Percentiles rank a stretch among this genome's conserved stretches.
Evolutionary conservation across 2,888 invertebrate species (phyloP).

Genomic region (Microchrysa polita): DNA sequence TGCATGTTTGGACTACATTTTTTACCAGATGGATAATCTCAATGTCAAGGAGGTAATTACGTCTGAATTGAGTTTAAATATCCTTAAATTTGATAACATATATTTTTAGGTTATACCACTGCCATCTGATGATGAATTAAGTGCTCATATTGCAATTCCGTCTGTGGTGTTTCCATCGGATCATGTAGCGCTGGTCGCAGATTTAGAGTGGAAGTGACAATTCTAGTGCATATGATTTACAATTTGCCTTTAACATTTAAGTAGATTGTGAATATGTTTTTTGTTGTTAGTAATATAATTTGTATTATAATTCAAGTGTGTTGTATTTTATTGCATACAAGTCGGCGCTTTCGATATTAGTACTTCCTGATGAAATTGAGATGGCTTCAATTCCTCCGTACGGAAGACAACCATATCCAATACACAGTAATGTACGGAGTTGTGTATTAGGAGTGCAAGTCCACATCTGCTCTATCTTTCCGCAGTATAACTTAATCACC

Average conservation of each 20-base stretch:
- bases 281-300: conserved; percentile 4
- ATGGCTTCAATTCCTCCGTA: no score
- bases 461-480: no score
- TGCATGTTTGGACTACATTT: conserved; percentile 93
- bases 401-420: no score
- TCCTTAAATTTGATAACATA: conserved; percentile 6
- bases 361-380: no score
- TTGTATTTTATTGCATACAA: not conserved
- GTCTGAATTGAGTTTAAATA: conserved; percentile 24
- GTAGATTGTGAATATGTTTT: not conserved
- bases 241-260: no score
- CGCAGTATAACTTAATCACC: no score
- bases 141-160: conserved; percentile 80
- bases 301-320: not conserved
- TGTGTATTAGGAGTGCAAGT: no score
- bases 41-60: conserved; percentile 70
- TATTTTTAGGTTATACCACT: conserved; percentile 77
- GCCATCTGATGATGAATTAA: conserved; percentile 81
- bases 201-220: conserved; percentile 69
- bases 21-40: conserved; percentile 74
- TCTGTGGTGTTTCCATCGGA: conserved; percentile 93
- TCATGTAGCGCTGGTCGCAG: conserved; percentile 89
- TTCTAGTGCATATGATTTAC: no score
- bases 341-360: no score
- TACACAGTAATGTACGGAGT: no score